Base-by-base conservation (phyloP, 2,797 vertebrate genomes). In the Anniella stebbinsi region DNA sequence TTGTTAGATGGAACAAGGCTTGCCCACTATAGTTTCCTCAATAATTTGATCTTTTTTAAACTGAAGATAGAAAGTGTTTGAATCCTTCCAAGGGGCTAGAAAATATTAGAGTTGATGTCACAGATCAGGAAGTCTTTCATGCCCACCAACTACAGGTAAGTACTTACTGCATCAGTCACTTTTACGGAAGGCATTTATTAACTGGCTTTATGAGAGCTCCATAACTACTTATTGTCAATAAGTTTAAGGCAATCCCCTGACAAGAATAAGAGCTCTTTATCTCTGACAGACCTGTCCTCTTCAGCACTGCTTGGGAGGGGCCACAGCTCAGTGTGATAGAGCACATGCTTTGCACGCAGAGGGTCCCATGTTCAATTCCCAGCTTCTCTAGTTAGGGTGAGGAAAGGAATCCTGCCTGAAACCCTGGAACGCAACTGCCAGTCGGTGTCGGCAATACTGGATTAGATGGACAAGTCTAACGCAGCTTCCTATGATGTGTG, bases 191-290 rank as follows among this genome's bases (percentile, higher is more conserved):
- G 48, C 0, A 2, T 45, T 60, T 18, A 75, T 45, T 28, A 54
- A 77, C 13, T 82, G 41, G 60, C 82, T 63, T 4, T 57, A 38
- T 13, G 12, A 85, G 87, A 45, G 81, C 88, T 88, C 0, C 0
- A 1, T 23, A 13, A 45, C 25, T 63, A 54, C 67, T 93, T 63
- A 88, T 84, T 72, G 51, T 75, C 1, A 81, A 15, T 87, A 86
- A n/a, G 80, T 78, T 87, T 18, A 76, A 86, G 88, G 1, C 33
- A 82, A 73, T 76, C 93, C n/a, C 73, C 17, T 83, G 86, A 83
- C 1, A 28, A 75, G 87, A 1, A 51, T 10, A 0, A 21, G 30
- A 67, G 63, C 30, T 66, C 51, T 84, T 70, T 51, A 51, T 66
- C 38, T 45, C 13, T 45, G 28, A 69, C 48, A 30, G 66, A 84